Evolutionary conservation across 2,113 vertebrate species (phyloP), one percentile per base, ranked within the genome.

Genomic region (Spilogale gracilis): DNA sequence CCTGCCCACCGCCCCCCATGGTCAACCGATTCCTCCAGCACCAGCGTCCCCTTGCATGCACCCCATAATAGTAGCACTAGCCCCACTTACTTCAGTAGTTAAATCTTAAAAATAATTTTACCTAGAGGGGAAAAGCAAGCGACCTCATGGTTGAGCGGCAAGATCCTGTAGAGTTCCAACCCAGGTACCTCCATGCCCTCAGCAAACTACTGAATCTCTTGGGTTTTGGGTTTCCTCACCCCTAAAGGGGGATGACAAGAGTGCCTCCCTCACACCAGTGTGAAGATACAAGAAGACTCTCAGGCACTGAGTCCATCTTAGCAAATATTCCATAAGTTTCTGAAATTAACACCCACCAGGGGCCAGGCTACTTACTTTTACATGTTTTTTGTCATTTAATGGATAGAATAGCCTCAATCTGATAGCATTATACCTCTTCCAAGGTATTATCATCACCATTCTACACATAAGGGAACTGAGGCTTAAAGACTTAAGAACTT

Each of bases 51-150:
- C 73, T 20, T 79, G n/a, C 43, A 60, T 48, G 81, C 52, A 54
- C 92, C 12, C 78, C 50, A 27, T 82, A 79, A 78, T 1, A 9
- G 30, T 17, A 84, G 81, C 89, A 83, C 30, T 11, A 58, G 14
- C 0, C 0, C n/a, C 38, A 81, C 12, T 52, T 85, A 74, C 1
- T 84, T 23, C 6, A 83, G 30, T 82, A 50, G 56, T 48, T 45
- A 54, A 80, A 30, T 84, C 52, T 78, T 18, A 87, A 93, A 91
- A 95, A 73, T 61, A 56, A 89, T 73, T 89, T 82, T 78, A 74
- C 58, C 81, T 94, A 79, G 74, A 93, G 83, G 60, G 25, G 17
- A 88, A 94, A 61, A 52, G 60, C 25, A 73, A 85, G 12, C 38
- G 79, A 56, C 56, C 60, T 65, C n/a, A 56, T 32, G n/a, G 27